Base-by-base conservation (phyloP, 1,140 invertebrate genomes). In the Drosophila guanche region DNA sequence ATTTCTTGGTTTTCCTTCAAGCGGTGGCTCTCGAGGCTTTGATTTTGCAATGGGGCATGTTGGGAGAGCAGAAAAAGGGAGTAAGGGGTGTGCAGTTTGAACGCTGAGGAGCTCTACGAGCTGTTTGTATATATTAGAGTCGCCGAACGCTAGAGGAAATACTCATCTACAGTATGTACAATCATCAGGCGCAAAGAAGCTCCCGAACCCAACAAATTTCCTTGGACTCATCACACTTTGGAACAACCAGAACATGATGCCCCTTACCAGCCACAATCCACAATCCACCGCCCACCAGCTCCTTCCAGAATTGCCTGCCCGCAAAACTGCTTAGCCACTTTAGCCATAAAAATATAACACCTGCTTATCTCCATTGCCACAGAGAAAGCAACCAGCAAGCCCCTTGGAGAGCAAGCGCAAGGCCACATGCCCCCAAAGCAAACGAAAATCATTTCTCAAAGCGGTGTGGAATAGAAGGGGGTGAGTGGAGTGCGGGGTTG, bases 291-390 rank as follows among this genome's bases (percentile, higher is more conserved):
- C 4, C 5, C 5, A 3, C 27, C 12, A 25, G 1, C 10, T 10
- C 29, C 20, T 8, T 6, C 20, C n/a, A 1, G 27, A 7, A 3
- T n/a, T 10, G 20, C 16, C 57, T 56, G 20, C 16, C 62, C 29
- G 43, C 68, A 61, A 74, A 79, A 65, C 79, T 68, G 67, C 81
- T 85, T 85, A 85, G 80, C 80, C 73, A 86, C 73, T 86, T 86
- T 62, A 37, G 68, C 63, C 73, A 76, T 86, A 85, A 86, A 85
- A 85, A 85, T 85, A 56, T 81, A 85, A 85, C 81, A 85, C 81
- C 81, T 85, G 81, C 83, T 85, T 86, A 85, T 86, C 81, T 79
- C 43, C 25, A 62, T 52, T 68, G 22, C 56, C 51, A 60, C 59
- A 33, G 61, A 12, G 10, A 20, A 20, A 1, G 27, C 43, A 14